Evolutionary conservation across 64 coral and sea anemone genomes (phyloP).

Genomic region (Montipora foliosa): DNA sequence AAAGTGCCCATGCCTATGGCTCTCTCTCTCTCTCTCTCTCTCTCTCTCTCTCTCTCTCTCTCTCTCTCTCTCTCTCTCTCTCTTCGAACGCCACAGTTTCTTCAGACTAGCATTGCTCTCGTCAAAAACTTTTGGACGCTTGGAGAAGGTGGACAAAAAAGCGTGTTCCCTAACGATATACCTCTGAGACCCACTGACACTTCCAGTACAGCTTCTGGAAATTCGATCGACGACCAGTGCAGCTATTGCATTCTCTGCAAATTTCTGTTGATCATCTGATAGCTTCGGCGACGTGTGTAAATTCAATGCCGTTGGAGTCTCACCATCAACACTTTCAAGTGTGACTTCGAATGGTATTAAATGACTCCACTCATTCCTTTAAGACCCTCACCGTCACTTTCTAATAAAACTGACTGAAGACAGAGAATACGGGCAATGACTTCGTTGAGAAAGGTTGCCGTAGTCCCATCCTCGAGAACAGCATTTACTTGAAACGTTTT

Average conservation of each 20-base stretch:
- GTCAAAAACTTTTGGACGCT: too few species aligned
- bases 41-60: too few species aligned
- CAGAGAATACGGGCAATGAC: conserved; percentile 37
- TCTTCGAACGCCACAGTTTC: too few species aligned
- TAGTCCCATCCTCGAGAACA: conserved; percentile 56
- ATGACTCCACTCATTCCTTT: conserved; percentile 59
- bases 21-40: too few species aligned
- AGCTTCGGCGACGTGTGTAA: conserved; percentile 1
- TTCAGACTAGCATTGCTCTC: too few species aligned
- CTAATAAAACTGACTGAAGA: neutral
- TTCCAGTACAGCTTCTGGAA: too few species aligned
- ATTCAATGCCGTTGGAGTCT: neutral
- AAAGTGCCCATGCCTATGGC: too few species aligned
- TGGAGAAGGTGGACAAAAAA: too few species aligned
- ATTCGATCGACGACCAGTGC: neutral
- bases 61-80: too few species aligned
- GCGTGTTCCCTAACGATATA: too few species aligned
- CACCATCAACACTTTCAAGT: conserved; percentile 45
- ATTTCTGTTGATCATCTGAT: neutral
- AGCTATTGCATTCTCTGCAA: neutral
- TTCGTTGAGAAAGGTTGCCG: conserved; percentile 49
- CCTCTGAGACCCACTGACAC: too few species aligned
- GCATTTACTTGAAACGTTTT: too few species aligned
- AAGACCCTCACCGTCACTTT: conserved; percentile 38
- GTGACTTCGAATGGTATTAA: conserved; percentile 39